Evolutionary conservation across 2,113 vertebrate genomes (phyloP).

Genomic region (Saguinus imperator): DNA sequence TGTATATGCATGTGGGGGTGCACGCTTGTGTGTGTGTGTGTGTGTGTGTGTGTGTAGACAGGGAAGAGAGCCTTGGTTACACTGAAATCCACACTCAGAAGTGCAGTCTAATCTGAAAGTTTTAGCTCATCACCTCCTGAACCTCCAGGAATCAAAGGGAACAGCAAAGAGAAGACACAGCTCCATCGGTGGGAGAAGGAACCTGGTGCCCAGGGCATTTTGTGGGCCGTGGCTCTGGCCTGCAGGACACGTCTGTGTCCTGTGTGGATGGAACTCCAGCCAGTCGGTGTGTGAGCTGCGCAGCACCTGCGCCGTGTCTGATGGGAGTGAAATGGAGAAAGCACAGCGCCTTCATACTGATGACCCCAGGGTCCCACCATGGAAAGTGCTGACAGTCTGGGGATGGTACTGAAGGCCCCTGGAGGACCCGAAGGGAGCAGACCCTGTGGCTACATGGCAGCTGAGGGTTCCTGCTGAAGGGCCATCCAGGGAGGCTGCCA

Average conservation of each 20-base stretch:
- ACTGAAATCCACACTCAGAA: neutral
- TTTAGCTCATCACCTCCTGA: fast-evolving
- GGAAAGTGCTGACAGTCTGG: neutral
- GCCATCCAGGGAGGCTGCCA: too few relatives aligned
- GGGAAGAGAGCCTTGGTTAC: fast-evolving
- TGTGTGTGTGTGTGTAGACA: neutral
- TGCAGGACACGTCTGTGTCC: fast-evolving
- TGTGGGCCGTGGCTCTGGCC: neutral
- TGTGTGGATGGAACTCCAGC: too few relatives aligned
- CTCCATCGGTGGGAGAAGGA: too few relatives aligned
- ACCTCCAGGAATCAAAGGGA: too few relatives aligned
- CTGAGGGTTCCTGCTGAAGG: too few relatives aligned
- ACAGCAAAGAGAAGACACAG: neutral
- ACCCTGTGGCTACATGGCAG: fast-evolving
- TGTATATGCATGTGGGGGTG: too few relatives aligned
- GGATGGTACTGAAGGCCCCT: neutral
- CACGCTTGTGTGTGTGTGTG: fast-evolving
- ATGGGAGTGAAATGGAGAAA: too few relatives aligned
- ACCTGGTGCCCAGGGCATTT: neutral
- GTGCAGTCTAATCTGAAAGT: fast-evolving
- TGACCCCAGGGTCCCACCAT: too few relatives aligned
- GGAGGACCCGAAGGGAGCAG: fast-evolving
- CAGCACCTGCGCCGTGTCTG: fast-evolving
- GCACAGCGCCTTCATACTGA: too few relatives aligned
- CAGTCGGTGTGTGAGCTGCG: too few relatives aligned